A percentile compares a stretch with the other conserved stretches of the same genome.
phyloP scores from a whole-genome alignment of 1,140 invertebrate species.

The Zophobas morio region DNA sequence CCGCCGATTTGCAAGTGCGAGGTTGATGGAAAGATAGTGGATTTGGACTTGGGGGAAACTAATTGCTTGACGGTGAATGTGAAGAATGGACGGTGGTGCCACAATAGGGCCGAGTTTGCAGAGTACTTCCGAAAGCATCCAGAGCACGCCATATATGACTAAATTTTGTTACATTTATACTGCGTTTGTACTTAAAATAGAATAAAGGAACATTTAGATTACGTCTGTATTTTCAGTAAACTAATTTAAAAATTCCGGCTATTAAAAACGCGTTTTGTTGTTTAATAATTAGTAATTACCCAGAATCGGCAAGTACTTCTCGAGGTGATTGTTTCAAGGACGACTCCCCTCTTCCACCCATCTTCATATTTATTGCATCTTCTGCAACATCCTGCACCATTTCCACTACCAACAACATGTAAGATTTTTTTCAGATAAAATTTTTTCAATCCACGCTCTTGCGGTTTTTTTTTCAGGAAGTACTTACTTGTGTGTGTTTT shows the following conservation, averaged over 20 bases:
- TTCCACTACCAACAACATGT: neutral
- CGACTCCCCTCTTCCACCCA: no score
- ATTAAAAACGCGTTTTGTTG: no score
- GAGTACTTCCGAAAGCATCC: slow-evolving; percentile 48
- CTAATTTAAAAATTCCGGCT: no score
- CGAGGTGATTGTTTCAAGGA: no score
- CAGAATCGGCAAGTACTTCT: no score
- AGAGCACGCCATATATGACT: slow-evolving; percentile 16
- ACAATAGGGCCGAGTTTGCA: slow-evolving; percentile 32
- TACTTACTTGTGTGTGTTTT: neutral
- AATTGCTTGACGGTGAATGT: slow-evolving; percentile 30
- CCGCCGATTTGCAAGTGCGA: slow-evolving; percentile 50
- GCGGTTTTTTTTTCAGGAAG: neutral
- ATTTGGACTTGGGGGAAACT: slow-evolving; percentile 52
- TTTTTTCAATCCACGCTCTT: no score
- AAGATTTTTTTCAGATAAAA: neutral
- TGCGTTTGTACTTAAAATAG: neutral
- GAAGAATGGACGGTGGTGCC: slow-evolving; percentile 17
- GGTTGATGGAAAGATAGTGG: slow-evolving; percentile 44
- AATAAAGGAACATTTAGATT: neutral
- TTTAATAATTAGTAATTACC: no score
- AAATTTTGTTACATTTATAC: neutral
- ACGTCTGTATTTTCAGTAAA: no score
- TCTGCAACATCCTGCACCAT: neutral
- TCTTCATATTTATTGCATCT: no score